Conservation (phyloP, 2,888 invertebrate genomes). For the Coelopa pilipes region DNA sequence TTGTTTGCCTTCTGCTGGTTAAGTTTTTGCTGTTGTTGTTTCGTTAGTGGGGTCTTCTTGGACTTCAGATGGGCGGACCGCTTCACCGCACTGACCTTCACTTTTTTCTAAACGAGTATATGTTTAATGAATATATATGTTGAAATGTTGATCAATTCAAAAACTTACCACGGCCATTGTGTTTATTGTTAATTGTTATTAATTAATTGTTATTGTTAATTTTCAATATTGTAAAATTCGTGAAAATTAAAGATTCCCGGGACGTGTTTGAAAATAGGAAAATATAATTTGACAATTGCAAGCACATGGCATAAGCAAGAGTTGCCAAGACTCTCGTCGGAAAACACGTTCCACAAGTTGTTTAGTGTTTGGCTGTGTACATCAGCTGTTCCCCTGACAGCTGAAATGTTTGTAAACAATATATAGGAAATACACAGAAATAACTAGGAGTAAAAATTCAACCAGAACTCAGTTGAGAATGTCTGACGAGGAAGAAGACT, state of each 20-base stretch:
- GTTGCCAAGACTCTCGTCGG: background rate
- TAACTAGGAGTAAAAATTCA: background rate
- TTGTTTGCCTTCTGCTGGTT: slow-evolving; percentile 53
- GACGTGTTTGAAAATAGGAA: background rate
- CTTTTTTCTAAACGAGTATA: slow-evolving; percentile 60
- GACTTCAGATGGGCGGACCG: slow-evolving; percentile 64
- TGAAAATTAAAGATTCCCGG: no score
- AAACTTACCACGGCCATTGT: slow-evolving; percentile 22
- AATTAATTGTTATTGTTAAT: background rate
- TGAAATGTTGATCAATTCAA: background rate
- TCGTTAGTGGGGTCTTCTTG: slow-evolving; percentile 60
- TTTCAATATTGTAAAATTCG: no score
- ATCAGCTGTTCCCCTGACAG: no score
- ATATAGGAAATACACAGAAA: background rate
- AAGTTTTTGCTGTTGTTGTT: slow-evolving; percentile 61
- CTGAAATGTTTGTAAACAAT: no score
- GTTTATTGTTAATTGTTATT: background rate
- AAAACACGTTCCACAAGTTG: background rate
- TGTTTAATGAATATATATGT: background rate
- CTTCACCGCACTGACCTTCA: slow-evolving; percentile 66
- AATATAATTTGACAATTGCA: slow-evolving; percentile 17
- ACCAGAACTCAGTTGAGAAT: slow-evolving; percentile 54
- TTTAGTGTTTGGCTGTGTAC: background rate
- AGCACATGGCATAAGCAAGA: slow-evolving; percentile 50
- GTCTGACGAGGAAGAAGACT: slow-evolving; percentile 76